These are phyloP conservation scores for Sebastes wilsoni DNA, from an alignment of 2,797 vertebrate genomes.

Conservation along the genomic window DNA sequence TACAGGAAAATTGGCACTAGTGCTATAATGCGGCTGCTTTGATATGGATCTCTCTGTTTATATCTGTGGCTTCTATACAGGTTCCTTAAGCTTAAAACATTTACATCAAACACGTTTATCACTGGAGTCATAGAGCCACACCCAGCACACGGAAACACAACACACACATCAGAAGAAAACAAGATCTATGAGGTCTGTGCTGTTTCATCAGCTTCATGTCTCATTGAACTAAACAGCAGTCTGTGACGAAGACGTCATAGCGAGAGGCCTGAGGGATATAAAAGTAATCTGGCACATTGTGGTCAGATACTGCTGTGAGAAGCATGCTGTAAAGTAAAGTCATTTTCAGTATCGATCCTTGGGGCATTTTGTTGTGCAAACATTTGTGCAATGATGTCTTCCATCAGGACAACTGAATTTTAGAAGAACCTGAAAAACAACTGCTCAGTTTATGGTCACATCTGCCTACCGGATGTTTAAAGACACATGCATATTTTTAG, in stretches of 20 bases:
- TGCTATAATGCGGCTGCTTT: background rate
- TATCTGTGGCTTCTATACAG: background rate
- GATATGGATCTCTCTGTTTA: background rate
- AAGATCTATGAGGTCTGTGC: background rate
- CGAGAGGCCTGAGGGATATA: background rate
- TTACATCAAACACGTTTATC: background rate
- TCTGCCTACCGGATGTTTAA: background rate
- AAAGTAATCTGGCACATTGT: background rate
- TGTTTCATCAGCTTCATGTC: background rate
- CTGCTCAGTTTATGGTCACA: background rate
- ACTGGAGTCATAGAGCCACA: background rate
- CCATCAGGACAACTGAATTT: background rate
- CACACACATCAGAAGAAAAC: background rate
- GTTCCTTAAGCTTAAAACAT: background rate
- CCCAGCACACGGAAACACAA: background rate
- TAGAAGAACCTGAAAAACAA: background rate
- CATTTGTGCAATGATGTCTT: background rate
- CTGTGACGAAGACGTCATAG: background rate
- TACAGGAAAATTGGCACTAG: background rate
- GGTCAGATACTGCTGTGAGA: background rate
- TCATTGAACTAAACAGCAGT: background rate
- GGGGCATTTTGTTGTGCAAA: background rate
- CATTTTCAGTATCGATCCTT: background rate
- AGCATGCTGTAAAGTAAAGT: background rate
- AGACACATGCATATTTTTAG: background rate